Evolutionary conservation across 2,888 invertebrate species (phyloP), one percentile per base, ranked within the genome.

Genomic region (Campaea margaritaria): DNA sequence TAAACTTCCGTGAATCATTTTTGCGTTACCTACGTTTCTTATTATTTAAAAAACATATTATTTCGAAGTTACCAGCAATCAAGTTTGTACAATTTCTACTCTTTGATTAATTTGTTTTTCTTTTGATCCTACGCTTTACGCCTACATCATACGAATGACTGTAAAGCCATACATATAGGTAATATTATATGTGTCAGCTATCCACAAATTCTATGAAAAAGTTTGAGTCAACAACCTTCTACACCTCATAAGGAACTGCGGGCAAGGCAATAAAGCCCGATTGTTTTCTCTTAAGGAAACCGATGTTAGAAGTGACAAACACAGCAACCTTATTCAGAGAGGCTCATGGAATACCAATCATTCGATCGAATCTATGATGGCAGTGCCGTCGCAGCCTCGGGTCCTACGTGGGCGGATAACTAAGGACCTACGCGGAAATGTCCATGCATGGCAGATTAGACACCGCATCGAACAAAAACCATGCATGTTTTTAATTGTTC

Each of bases 361-460:
- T 70, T 73, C 76, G 74, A 73, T 56, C 66, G 70, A 66, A 67
- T 72, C 78, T 82, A 81, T 79, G 73, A 78, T 67, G 72, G 61
- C 64, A 65, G 70, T 72, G 73, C 65, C 66, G 72, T 70, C 75
- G 72, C 77, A 88, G 75, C 88, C 89, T 88, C 86, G 85, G 80
- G 75, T 76, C 60, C 75, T 73, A 91, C 91, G 91, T 91, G 91
- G 90, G 88, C 58, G 68, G 91, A 69, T 70, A 83, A 76, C 85
- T 85, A 87, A 90, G 82, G 81, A 84, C 81, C 83, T 86, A 89
- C 82, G 83, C 89, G 91, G 89, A 89, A 88, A 85, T 71, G 73
- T 66, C 68, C 62, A 66, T 74, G 78, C 80, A 81, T 81, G 74
- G 66, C 58, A 69, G 68, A 77, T 81, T 78, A 82, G 80, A 74